Percentiles rank a stretch among this genome's conserved stretches.
Evolutionary conservation across 1,140 invertebrate genomes (phyloP).

Genomic region (Drosophila persimilis): DNA sequence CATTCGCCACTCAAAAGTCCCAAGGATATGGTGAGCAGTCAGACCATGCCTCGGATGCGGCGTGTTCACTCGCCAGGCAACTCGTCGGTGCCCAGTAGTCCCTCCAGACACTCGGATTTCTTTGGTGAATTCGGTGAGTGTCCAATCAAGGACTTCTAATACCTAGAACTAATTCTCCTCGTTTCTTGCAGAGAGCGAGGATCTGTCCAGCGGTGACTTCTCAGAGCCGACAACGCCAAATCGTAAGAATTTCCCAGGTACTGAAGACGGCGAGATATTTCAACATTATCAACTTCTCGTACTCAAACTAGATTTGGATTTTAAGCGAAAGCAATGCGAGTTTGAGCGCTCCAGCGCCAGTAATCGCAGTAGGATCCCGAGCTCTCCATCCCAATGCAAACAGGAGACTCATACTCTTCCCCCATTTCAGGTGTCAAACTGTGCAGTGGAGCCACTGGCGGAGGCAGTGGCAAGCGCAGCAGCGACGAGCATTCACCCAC

Average conservation of each 20-base stretch:
- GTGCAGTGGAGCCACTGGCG: constrained; percentile 65
- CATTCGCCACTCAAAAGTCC: constrained; percentile 75
- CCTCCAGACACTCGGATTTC: constrained; percentile 86
- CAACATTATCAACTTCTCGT: constrained; percentile 87
- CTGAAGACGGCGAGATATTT: constrained; percentile 85
- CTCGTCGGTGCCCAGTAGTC: constrained; percentile 88
- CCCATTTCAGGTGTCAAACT: constrained; percentile 45
- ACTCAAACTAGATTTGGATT: constrained; percentile 88
- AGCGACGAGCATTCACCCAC: constrained; percentile 73
- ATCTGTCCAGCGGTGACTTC: constrained; percentile 79
- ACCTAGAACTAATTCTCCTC: background rate
- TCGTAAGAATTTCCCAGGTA: constrained; percentile 65
- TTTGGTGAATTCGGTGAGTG: constrained; percentile 82
- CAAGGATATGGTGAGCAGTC: constrained; percentile 52
- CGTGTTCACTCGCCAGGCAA: constrained; percentile 69
- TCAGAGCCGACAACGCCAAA: constrained; percentile 79
- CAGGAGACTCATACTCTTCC: background rate
- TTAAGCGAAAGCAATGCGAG: constrained; percentile 88
- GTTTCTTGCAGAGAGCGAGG: constrained; percentile 74
- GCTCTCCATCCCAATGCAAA: background rate
- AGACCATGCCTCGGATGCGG: constrained; percentile 56
- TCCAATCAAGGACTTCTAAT: too few species aligned
- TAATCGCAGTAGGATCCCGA: constrained; percentile 60
- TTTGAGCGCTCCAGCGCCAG: constrained; percentile 85
- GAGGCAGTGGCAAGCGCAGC: constrained; percentile 71